A percentile compares a stretch with the other conserved stretches of the same genome.
Conservation (phyloP, 2,888 invertebrate genomes). For the Zelleria hepariella region DNA sequence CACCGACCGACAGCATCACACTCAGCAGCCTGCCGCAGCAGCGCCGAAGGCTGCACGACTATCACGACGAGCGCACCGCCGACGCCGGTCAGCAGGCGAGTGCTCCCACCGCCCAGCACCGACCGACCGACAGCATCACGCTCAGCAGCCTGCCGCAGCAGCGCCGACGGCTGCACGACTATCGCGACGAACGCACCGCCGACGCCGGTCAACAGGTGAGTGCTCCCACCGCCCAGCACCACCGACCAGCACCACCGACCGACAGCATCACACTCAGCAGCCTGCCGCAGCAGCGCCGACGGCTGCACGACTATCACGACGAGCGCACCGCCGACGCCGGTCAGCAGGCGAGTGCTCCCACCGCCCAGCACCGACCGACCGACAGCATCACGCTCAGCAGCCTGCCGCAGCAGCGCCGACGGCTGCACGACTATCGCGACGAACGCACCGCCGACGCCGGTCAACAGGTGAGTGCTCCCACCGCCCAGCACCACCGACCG, state of each 20-base stretch:
- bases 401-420: slow-evolving; percentile 27
- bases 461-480: slow-evolving; percentile 30
- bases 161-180: slow-evolving; percentile 11
- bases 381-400: slow-evolving; percentile 11
- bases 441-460: slow-evolving; percentile 8
- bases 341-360: slow-evolving; percentile 30
- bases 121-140: slow-evolving; percentile 7
- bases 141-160: slow-evolving; percentile 26
- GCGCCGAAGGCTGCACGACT: slow-evolving; percentile 31
- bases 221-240: not conserved
- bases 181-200: slow-evolving; percentile 11
- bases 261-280: slow-evolving; percentile 10
- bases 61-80: slow-evolving; percentile 30
- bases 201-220: slow-evolving; percentile 31
- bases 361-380: not conserved
- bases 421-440: slow-evolving; percentile 10
- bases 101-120: not conserved
- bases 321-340: slow-evolving; percentile 8
- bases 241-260: no score
- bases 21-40: slow-evolving; percentile 63
- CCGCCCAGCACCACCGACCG: not conserved
- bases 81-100: slow-evolving; percentile 2
- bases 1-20: slow-evolving; percentile 29
- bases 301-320: slow-evolving; percentile 8
- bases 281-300: slow-evolving; percentile 31